Evolutionary conservation across 2,797 vertebrate species (phyloP), one percentile per base, ranked within the genome.

Genomic region (Martes flavigula): DNA sequence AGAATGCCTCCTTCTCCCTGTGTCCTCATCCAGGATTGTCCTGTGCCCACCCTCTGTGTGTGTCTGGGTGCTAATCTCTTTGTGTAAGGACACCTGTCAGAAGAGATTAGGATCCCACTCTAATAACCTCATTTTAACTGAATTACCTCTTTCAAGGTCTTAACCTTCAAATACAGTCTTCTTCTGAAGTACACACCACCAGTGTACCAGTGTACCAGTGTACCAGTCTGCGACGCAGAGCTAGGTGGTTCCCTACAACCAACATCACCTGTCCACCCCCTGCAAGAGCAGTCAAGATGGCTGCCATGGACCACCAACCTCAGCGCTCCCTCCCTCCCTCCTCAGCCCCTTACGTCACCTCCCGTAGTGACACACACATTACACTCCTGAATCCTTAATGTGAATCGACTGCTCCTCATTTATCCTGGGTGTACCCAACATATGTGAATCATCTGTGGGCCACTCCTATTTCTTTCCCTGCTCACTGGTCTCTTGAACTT

Each of bases 401-500:
- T 79, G 84, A 90, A 38, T 2, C 3, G 48, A 30, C 56, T 54
- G 32, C 48, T 86, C 70, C 73, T 77, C 89, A 43, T 81, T 88
- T 78, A 64, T 79, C 60, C 79, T 82, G 94, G 96, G 93, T 85
- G 58, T 54, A 60, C 40, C 93, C 38, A 4, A n/a, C 73, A 12
- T 56, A 38, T 79, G 60, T 85, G 90, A 96, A 91, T 96, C 96
- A 90, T 89, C 93, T 93, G n/a, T 64, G 79, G 79, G 43, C 88
- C 70, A 40, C 90, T 91, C 92, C 96, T 82, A 12, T 81, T 88
- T 68, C 91, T 95, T 66, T 14, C 73, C 46, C 83, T 43, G 7
- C 51, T 91, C 40, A 10, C 3, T 30, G 25, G 25, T 25, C 77
- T 4, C 87, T 96, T 94, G 92, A 93, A 93, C 46, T 77, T 90